These are phyloP conservation scores for Flexamia atlantica DNA, from an alignment of 2,888 invertebrate genomes.

Conservation along the genomic window DNA sequence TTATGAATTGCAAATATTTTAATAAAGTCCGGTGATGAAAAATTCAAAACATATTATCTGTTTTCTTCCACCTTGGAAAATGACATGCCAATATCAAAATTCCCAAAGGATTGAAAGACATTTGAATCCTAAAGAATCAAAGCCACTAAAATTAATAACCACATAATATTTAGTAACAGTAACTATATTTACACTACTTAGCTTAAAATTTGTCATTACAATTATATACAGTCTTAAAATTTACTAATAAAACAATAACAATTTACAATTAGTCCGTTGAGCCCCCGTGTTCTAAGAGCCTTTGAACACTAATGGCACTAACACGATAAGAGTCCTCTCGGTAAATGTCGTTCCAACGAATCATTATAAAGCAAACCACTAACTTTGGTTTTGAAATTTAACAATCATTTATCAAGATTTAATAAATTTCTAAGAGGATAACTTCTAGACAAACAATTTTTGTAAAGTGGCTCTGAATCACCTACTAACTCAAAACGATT, in stretches of 20 bases:
- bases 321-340: constrained; percentile 24
- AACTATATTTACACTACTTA: constrained; percentile 51
- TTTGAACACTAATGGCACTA: constrained; percentile 55
- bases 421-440: neutral
- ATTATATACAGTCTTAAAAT: constrained; percentile 56
- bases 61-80: too few relatives aligned
- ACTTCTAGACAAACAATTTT: neutral
- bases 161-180: constrained; percentile 42
- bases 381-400: neutral
- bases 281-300: constrained; percentile 1
- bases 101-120: constrained; percentile 41
- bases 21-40: too few relatives aligned
- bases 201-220: constrained; percentile 50
- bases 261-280: constrained; percentile 51
- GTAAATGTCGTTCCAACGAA: neutral
- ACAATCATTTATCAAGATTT: neutral
- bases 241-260: constrained; percentile 56
- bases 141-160: constrained; percentile 40
- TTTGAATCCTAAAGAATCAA: constrained; percentile 30
- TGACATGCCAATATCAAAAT: constrained; percentile 37
- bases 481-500: neutral
- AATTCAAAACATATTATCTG: too few relatives aligned
- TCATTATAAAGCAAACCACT: neutral
- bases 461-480: neutral
- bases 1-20: too few relatives aligned